phyloP scores from a whole-genome alignment of 2,797 vertebrate genomes.

The Propithecus perrieri region DNA sequence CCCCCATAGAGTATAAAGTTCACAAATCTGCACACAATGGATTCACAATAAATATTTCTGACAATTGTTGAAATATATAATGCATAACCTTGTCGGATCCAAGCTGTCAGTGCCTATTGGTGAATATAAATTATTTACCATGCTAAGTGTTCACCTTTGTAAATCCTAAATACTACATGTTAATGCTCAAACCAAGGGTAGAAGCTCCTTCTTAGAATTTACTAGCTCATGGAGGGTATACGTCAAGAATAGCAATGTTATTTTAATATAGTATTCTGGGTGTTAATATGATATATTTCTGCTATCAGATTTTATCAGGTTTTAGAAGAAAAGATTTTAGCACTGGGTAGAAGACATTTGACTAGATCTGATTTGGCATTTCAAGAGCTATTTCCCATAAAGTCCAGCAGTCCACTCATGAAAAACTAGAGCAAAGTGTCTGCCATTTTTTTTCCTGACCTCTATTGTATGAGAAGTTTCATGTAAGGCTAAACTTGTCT shows the following conservation, averaged over 20 bases:
- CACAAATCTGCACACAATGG: constrained; percentile 4
- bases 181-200: constrained; percentile 28
- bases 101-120: constrained; percentile 48
- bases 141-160: constrained; percentile 40
- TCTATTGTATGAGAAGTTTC: constrained; percentile 66
- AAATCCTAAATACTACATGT: constrained; percentile 23
- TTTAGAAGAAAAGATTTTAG: constrained; percentile 78
- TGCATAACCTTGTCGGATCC: constrained; percentile 27
- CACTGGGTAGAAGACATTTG: constrained; percentile 76
- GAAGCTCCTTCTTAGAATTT: constrained; percentile 70
- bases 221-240: constrained; percentile 57
- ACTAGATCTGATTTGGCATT: constrained; percentile 81
- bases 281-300: constrained; percentile 81
- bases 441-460: not conserved
- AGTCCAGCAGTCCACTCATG: constrained; percentile 45
- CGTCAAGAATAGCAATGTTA: constrained; percentile 70
- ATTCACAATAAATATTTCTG: constrained; percentile 68
- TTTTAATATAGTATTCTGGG: constrained; percentile 74
- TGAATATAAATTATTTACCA: constrained; percentile 56
- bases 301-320: constrained; percentile 79
- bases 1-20: not conserved
- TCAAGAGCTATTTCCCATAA: constrained; percentile 81
- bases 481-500: not conserved
- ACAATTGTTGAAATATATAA: constrained; percentile 64
- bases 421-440: constrained; percentile 62